Conservation (phyloP, 1,140 invertebrate genomes). For the Physella acuta region DNA sequence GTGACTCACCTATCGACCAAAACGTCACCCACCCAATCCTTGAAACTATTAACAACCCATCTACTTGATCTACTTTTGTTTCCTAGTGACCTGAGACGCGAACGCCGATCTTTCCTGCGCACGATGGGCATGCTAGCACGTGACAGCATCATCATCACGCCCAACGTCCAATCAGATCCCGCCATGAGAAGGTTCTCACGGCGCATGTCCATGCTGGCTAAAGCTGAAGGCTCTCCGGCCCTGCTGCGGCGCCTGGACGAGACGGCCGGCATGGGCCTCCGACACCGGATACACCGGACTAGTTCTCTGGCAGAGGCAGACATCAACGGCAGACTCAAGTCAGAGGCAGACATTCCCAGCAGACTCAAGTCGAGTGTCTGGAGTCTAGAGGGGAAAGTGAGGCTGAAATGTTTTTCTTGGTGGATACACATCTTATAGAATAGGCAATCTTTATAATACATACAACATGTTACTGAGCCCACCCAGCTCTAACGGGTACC, state of each 20-base stretch:
- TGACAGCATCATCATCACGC: conserved; percentile 27
- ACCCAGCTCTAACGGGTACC: no score
- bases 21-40: no score
- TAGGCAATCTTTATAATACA: no score
- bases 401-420: no score
- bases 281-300: conserved; percentile 18
- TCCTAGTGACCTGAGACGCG: conserved; percentile 22
- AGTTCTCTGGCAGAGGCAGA: conserved; percentile 23
- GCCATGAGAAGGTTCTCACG: conserved; percentile 20
- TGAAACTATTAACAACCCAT: no score
- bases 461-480: no score
- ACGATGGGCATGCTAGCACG: conserved; percentile 21
- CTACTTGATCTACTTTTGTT: neutral
- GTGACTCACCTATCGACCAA: no score
- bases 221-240: conserved; percentile 16
- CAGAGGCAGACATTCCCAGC: no score
- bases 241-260: conserved; percentile 15
- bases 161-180: conserved; percentile 6
- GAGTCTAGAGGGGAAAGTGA: no score
- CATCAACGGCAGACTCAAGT: no score
- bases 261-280: neutral
- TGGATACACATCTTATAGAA: no score
- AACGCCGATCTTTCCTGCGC: conserved; percentile 25
- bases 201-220: conserved; percentile 15
- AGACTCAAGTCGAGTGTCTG: no score